phyloP scores from a whole-genome alignment of 2,797 vertebrate species.

The Catharus ustulatus region DNA sequence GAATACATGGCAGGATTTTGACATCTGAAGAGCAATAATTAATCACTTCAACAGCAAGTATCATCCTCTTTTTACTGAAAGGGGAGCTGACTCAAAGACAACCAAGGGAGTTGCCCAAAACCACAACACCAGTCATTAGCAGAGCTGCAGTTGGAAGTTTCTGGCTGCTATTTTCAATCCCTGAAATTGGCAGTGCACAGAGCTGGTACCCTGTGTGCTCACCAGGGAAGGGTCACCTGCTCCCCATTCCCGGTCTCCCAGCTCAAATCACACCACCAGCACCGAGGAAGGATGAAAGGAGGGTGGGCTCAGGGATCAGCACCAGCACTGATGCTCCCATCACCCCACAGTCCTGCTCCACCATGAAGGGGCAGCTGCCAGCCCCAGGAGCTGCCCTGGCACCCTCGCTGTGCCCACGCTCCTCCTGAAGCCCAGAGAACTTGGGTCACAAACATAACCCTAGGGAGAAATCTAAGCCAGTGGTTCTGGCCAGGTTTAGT shows the following conservation, averaged over 20 bases:
- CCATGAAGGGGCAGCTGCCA: background rate
- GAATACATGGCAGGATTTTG: background rate
- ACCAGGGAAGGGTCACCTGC: background rate
- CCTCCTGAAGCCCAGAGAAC: accelerated
- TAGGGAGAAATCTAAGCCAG: background rate
- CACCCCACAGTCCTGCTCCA: background rate
- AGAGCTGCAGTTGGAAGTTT: constrained; percentile 61
- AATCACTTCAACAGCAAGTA: constrained; percentile 13
- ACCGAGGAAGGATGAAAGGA: background rate
- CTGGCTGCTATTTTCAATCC: constrained; percentile 34
- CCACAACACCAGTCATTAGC: constrained; percentile 48
- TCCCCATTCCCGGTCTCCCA: accelerated
- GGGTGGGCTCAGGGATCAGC: background rate
- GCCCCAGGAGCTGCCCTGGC: background rate
- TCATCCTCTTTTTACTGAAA: constrained; percentile 28
- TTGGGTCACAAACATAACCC: background rate
- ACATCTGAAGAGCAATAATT: background rate
- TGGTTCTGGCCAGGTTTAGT: background rate
- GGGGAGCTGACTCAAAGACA: constrained; percentile 56
- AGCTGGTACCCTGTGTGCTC: background rate
- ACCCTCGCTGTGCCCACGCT: accelerated
- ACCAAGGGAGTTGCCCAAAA: constrained; percentile 58
- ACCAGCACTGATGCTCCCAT: background rate
- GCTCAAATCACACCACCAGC: background rate
- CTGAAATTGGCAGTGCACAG: background rate